A percentile compares a stretch with the other conserved stretches of the same genome.
These are phyloP conservation scores for Scaptomyza graminum DNA, from an alignment of 1,140 invertebrate species.

Conservation along the genomic window DNA sequence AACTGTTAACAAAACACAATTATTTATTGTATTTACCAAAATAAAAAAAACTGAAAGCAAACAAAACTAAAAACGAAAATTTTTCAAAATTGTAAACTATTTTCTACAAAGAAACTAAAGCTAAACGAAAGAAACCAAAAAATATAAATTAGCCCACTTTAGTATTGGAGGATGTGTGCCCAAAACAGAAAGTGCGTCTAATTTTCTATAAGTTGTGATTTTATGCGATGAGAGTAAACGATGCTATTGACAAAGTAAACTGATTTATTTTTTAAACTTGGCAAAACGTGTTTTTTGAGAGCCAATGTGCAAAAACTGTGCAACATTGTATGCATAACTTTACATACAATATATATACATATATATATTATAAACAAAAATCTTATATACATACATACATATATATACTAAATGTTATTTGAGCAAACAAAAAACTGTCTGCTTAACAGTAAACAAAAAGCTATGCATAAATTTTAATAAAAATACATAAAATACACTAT, in stretches of 20 bases:
- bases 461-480: constrained; percentile 69
- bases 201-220: constrained; percentile 79
- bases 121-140: constrained; percentile 36
- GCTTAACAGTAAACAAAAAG: constrained; percentile 52
- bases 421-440: constrained; percentile 60
- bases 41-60: constrained; percentile 7
- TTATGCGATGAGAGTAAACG: constrained; percentile 53
- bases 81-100: constrained; percentile 77
- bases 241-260: constrained; percentile 73
- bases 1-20: constrained; percentile 77
- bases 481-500: constrained; percentile 43
- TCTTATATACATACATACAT: constrained; percentile 12
- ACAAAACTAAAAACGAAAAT: constrained; percentile 32
- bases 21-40: constrained; percentile 78
- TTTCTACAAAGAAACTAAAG: constrained; percentile 64
- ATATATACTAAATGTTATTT: constrained; percentile 78
- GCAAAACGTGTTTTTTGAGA: constrained; percentile 67
- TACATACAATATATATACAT: constrained; percentile 56
- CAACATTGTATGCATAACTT: constrained; percentile 61
- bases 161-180: constrained; percentile 30
- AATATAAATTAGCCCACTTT: constrained; percentile 18
- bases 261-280: constrained; percentile 80
- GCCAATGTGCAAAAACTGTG: constrained; percentile 62
- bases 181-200: constrained; percentile 54
- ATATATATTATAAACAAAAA: constrained; percentile 20